These are phyloP conservation scores for Gila orcuttii DNA, from an alignment of 2,113 vertebrate genomes.

Conservation along the genomic window DNA sequence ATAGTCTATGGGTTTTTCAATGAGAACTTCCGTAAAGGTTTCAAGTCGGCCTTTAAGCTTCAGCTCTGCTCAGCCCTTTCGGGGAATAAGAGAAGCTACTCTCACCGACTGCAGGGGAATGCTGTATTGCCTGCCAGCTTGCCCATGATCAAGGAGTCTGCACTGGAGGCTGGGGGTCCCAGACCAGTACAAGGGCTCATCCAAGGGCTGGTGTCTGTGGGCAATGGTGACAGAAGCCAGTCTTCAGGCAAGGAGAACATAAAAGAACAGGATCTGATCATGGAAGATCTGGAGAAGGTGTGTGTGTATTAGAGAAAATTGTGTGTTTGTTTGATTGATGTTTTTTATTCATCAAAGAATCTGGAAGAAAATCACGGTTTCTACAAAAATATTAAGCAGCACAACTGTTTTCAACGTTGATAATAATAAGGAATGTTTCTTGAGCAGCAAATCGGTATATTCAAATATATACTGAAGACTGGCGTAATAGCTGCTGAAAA, in stretches of 20 bases:
- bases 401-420: background rate
- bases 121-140: constrained; percentile 66
- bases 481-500: background rate
- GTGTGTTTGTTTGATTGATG: no score
- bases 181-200: background rate
- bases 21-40: constrained; percentile 85
- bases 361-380: background rate
- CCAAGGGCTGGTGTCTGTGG: constrained; percentile 22
- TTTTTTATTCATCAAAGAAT: no score
- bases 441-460: background rate
- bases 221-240: constrained; percentile 50
- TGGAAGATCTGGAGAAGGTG: constrained; percentile 75
- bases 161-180: constrained; percentile 26
- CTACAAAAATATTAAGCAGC: background rate
- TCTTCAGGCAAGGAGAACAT: constrained; percentile 59
- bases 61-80: constrained; percentile 76
- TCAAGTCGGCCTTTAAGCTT: constrained; percentile 82
- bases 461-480: background rate
- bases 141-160: background rate
- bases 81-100: constrained; percentile 62
- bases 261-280: constrained; percentile 74
- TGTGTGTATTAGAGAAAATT: no score
- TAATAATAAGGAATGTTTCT: no score
- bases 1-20: constrained; percentile 93
- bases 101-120: constrained; percentile 69